Percentiles rank a stretch among this genome's conserved stretches.
phyloP scores from a whole-genome alignment of 1,140 invertebrate genomes.

The Procambarus clarkii region DNA sequence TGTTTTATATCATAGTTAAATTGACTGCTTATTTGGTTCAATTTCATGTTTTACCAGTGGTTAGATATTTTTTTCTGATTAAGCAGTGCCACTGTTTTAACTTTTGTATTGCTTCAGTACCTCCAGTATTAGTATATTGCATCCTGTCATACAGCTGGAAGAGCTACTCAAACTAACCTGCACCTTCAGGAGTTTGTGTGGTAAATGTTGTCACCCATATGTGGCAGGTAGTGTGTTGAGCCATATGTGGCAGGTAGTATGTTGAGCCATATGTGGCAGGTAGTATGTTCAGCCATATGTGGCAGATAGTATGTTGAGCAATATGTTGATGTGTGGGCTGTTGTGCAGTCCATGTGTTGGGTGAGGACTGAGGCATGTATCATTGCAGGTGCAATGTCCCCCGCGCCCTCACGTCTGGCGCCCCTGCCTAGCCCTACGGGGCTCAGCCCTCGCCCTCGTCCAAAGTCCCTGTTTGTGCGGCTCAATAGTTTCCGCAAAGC shows the following conservation, averaged over 20 bases:
- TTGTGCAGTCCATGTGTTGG: background rate
- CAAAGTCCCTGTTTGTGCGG: constrained; percentile 82
- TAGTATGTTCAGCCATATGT: background rate
- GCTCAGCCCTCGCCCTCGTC: constrained; percentile 70
- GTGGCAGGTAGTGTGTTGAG: background rate
- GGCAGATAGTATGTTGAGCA: background rate
- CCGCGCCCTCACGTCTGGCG: constrained; percentile 59
- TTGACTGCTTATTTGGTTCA: background rate
- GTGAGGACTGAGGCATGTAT: constrained; percentile 7
- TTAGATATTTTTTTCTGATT: background rate
- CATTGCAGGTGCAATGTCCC: constrained; percentile 65
- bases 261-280: background rate
- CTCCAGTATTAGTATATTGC: background rate
- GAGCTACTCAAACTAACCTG: background rate
- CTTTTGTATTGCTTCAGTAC: background rate
- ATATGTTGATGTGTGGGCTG: constrained; percentile 1
- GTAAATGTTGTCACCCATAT: background rate
- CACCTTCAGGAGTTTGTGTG: background rate
- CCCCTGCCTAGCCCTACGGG: constrained; percentile 64
- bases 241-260: background rate
- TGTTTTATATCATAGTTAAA: background rate
- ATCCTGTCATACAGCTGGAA: background rate
- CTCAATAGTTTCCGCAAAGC: constrained; percentile 86
- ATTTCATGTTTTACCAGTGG: background rate
- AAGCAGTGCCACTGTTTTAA: background rate